Conservation (phyloP, 1,140 invertebrate genomes). For the Brachionus manjavacas region DNA sequence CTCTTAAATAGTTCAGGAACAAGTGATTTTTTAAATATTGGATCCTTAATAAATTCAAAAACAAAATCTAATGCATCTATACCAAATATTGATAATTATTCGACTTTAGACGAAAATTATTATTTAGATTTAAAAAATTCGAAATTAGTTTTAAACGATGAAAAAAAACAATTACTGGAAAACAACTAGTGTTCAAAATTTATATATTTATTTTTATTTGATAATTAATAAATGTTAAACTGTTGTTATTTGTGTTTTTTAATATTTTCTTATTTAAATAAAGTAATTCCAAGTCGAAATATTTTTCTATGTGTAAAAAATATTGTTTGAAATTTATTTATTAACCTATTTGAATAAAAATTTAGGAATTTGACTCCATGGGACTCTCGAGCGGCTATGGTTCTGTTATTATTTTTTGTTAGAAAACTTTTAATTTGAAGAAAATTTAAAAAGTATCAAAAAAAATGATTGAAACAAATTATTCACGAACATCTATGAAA, state of each 20-base stretch:
- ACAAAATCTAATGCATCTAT: background rate
- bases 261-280: background rate
- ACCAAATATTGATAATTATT: background rate
- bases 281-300: background rate
- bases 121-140: slow-evolving; percentile 15
- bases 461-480: too few relatives aligned
- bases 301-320: too few relatives aligned
- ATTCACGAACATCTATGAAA: too few relatives aligned
- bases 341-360: too few relatives aligned
- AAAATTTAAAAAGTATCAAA: too few relatives aligned
- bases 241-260: background rate
- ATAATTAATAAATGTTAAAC: background rate
- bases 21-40: background rate
- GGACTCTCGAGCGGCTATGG: too few relatives aligned
- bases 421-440: too few relatives aligned
- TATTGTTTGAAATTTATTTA: too few relatives aligned
- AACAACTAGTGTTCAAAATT: background rate
- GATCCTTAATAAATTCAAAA: background rate
- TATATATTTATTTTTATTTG: background rate
- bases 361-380: too few relatives aligned
- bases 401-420: too few relatives aligned
- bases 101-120: slow-evolving; percentile 7
- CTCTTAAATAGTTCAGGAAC: background rate
- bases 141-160: slow-evolving; percentile 11
- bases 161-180: background rate